Conservation (phyloP, 2,888 invertebrate genomes). For the Torymus auratus region DNA sequence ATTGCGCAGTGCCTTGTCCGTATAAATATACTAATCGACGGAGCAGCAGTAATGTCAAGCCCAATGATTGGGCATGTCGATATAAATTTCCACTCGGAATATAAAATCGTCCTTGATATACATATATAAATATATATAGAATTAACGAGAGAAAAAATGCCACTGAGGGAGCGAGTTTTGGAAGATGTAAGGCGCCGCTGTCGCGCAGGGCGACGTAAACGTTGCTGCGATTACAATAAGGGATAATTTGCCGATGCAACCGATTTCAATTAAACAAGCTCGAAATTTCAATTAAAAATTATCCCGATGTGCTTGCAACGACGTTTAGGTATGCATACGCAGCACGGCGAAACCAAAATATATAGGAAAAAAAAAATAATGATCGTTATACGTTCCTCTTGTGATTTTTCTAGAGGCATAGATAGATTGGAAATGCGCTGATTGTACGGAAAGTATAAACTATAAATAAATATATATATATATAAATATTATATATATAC, state of each 20-base stretch:
- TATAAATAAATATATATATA: constrained; percentile 38
- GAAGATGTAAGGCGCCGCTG: neutral
- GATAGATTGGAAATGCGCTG: constrained; percentile 52
- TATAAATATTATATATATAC: constrained; percentile 42
- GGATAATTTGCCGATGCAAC: constrained; percentile 7
- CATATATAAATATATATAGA: constrained; percentile 1
- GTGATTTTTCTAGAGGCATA: constrained; percentile 62
- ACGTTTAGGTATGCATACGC: constrained; percentile 13
- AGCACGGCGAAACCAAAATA: constrained; percentile 15
- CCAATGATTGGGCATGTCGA: constrained; percentile 37
- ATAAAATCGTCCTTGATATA: constrained; percentile 21
- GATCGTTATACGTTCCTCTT: constrained; percentile 56
- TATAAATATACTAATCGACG: constrained; percentile 69
- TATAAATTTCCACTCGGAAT: constrained; percentile 34
- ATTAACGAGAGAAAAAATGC: constrained; percentile 12
- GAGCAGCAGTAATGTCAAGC: constrained; percentile 49
- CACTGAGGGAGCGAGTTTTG: constrained; percentile 21
- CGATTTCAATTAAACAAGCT: constrained; percentile 17
- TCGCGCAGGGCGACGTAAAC: constrained; percentile 15
- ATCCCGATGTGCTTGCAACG: constrained; percentile 27
- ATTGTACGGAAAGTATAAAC: constrained; percentile 66
- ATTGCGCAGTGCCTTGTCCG: constrained; percentile 75
- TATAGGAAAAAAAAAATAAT: constrained; percentile 36
- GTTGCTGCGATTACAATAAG: constrained; percentile 22
- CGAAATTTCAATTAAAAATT: constrained; percentile 6